Evolutionary conservation across 1,140 invertebrate genomes (phyloP).

Genomic region (Macrosteles quadrilineatus): DNA sequence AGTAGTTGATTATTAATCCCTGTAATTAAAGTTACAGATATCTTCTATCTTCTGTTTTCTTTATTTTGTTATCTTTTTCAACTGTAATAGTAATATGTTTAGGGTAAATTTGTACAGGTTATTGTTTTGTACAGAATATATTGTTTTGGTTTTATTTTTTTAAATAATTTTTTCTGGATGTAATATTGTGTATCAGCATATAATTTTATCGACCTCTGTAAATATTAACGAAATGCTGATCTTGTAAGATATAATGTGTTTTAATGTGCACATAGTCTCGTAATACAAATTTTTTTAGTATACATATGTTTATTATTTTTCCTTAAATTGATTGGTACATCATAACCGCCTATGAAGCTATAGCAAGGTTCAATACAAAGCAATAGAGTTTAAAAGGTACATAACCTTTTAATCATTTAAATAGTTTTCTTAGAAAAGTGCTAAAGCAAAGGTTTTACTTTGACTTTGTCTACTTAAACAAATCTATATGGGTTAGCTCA

Average conservation of each 20-base stretch:
- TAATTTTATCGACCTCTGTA: conserved; percentile 55
- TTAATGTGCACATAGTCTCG: conserved; percentile 61
- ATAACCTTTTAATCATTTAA: no score
- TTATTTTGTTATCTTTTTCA: conserved; percentile 14
- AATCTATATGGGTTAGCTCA: no score
- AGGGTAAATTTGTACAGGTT: conserved; percentile 43
- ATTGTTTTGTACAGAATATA: conserved; percentile 46
- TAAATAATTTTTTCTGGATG: conserved; percentile 36
- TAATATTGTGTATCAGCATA: conserved; percentile 42
- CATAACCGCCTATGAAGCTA: no score
- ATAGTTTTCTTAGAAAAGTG: no score
- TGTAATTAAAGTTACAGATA: neutral
- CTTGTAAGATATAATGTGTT: conserved; percentile 61
- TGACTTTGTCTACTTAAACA: no score
- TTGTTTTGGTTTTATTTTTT: conserved; percentile 41
- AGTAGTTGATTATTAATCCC: neutral
- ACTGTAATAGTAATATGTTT: neutral
- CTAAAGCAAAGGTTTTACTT: no score
- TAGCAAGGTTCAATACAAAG: no score
- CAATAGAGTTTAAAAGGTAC: no score
- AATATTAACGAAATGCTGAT: conserved; percentile 58
- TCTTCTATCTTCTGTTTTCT: conserved; percentile 12
- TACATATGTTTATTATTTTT: neutral
- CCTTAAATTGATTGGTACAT: no score
- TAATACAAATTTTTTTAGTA: conserved; percentile 43